A percentile compares a stretch with the other conserved stretches of the same genome.
phyloP scores from a whole-genome alignment of 1,140 invertebrate species.

The Magallana gigas region DNA sequence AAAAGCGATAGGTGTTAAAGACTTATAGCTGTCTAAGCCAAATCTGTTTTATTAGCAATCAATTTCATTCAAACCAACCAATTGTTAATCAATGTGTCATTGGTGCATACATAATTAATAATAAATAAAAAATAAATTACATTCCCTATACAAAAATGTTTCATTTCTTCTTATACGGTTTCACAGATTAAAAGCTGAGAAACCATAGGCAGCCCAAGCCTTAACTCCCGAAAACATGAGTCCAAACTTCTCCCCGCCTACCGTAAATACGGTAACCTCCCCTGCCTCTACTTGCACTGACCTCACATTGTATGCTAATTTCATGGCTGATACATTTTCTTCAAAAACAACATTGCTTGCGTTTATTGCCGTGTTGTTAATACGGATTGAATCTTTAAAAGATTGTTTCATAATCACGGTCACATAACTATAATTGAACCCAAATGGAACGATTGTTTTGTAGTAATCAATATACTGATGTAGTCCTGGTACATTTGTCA shows the following conservation, averaged over 20 bases:
- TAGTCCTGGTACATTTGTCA: background rate
- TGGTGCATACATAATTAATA: too few relatives aligned
- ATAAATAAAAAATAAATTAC: too few relatives aligned
- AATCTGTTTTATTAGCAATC: too few relatives aligned
- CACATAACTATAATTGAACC: background rate
- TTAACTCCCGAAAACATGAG: background rate
- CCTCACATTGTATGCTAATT: background rate
- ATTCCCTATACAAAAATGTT: too few relatives aligned
- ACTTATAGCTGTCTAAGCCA: too few relatives aligned
- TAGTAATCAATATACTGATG: background rate
- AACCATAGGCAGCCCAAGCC: background rate
- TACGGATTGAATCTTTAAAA: too few relatives aligned
- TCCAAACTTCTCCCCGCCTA: background rate
- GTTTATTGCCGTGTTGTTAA: too few relatives aligned
- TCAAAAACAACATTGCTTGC: too few relatives aligned
- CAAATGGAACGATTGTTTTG: background rate
- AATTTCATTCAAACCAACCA: too few relatives aligned
- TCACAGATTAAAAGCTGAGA: background rate
- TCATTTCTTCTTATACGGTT: too few relatives aligned
- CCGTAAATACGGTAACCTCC: background rate
- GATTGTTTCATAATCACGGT: background rate
- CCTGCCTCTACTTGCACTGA: background rate
- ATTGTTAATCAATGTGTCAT: too few relatives aligned
- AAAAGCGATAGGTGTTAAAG: too few relatives aligned
- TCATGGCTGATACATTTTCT: background rate